Conservation (phyloP, 2,113 vertebrate species). For the Scatophagus argus region DNA sequence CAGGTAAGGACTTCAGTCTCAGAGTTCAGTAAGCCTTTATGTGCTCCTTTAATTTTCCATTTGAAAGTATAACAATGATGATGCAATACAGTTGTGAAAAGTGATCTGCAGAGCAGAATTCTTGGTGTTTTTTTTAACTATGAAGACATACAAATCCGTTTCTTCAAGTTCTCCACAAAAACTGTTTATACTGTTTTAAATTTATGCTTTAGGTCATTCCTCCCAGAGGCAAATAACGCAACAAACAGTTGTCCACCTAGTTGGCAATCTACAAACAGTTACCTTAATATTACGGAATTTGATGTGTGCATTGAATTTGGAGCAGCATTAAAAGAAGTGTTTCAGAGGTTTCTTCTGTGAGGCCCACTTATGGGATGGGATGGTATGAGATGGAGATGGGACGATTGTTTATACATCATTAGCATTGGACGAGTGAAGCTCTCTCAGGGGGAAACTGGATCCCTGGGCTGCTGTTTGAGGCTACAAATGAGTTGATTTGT, state of each 20-base stretch:
- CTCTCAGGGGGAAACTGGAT: conserved; percentile 50
- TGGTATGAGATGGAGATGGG: conserved; percentile 34
- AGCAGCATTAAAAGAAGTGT: neutral
- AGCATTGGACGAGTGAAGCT: conserved; percentile 50
- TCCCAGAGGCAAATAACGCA: neutral
- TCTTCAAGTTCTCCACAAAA: neutral
- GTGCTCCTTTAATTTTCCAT: neutral
- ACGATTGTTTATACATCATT: conserved; percentile 63
- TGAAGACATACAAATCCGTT: neutral
- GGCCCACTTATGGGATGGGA: conserved; percentile 22
- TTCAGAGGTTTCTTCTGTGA: conserved; percentile 35
- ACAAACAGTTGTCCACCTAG: neutral
- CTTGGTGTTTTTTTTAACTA: neutral
- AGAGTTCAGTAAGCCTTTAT: neutral
- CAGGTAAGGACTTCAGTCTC: conserved; percentile 85
- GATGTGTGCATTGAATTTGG: neutral
- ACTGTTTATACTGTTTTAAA: neutral
- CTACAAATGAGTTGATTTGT: conserved; percentile 34
- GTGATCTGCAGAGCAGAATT: neutral
- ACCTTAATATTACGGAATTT: neutral
- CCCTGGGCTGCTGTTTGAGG: conserved; percentile 39
- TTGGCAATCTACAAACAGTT: neutral
- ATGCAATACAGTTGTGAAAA: neutral
- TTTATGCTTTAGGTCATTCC: too few species aligned
- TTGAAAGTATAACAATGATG: too few species aligned